These are phyloP conservation scores for Phenacoccus solenopsis DNA, from an alignment of 1,140 invertebrate genomes.

Conservation along the genomic window DNA sequence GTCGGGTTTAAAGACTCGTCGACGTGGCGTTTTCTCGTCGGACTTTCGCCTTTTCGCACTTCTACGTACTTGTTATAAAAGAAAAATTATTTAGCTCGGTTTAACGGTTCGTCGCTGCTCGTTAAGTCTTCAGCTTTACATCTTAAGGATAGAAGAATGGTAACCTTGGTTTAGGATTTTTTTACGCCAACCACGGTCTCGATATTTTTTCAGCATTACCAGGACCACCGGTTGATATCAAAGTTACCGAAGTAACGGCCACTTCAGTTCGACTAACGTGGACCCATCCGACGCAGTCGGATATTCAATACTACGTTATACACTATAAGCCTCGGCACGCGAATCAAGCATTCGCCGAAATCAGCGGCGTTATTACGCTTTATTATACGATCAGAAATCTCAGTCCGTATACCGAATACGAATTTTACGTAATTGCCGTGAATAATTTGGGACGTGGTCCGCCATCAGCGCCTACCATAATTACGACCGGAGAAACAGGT, in stretches of 20 bases:
- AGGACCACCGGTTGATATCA: conserved; percentile 70
- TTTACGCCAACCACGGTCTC: too few species aligned
- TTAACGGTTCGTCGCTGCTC: too few species aligned
- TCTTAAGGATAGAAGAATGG: too few species aligned
- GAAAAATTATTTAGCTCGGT: too few species aligned
- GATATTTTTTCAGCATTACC: conserved; percentile 62
- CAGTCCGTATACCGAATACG: conserved; percentile 91
- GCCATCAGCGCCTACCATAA: conserved; percentile 67
- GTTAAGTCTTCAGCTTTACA: too few species aligned
- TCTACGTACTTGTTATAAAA: too few species aligned
- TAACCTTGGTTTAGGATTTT: too few species aligned
- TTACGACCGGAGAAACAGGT: conserved; percentile 95
- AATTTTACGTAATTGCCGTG: conserved; percentile 88
- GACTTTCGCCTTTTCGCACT: too few species aligned
- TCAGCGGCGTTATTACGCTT: conserved; percentile 81
- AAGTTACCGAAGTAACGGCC: conserved; percentile 81
- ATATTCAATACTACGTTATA: conserved; percentile 85
- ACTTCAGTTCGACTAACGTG: conserved; percentile 81
- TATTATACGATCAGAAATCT: conserved; percentile 80
- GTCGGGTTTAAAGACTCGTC: too few species aligned
- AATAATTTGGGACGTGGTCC: conserved; percentile 84
- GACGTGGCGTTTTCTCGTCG: too few species aligned
- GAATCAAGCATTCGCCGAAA: conserved; percentile 68
- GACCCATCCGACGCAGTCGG: conserved; percentile 72
- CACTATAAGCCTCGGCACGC: conserved; percentile 82